Conservation (phyloP, 2,113 vertebrate genomes). For the Odocoileus virginianus region DNA sequence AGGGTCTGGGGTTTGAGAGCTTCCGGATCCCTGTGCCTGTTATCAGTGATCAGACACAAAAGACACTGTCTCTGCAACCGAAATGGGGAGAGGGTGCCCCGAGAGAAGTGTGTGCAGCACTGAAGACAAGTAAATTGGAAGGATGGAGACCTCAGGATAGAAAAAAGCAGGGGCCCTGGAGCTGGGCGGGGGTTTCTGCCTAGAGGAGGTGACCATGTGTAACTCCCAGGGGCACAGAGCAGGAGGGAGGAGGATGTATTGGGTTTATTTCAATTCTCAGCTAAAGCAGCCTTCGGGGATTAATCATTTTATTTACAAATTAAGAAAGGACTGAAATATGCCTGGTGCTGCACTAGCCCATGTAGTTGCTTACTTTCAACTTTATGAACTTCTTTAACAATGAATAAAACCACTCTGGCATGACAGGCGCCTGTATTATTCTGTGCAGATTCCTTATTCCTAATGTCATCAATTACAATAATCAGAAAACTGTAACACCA, state of each 20-base stretch:
- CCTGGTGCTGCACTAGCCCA: conserved; percentile 12
- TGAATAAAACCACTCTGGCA: conserved; percentile 69
- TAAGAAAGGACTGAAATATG: conserved; percentile 1
- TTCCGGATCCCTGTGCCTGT: background rate
- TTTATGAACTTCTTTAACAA: conserved; percentile 72
- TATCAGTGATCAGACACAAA: background rate
- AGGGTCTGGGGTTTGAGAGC: background rate
- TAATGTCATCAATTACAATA: conserved; percentile 73
- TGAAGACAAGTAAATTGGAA: background rate
- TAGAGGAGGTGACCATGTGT: background rate
- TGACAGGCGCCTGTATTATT: conserved; percentile 63
- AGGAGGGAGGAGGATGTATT: rapidly evolving
- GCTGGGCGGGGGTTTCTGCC: background rate
- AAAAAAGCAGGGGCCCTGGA: background rate
- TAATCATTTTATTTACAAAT: conserved; percentile 40
- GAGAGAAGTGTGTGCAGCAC: background rate
- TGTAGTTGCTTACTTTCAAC: conserved; percentile 36
- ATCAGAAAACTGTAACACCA: conserved; percentile 54
- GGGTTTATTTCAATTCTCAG: background rate
- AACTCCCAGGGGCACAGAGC: background rate
- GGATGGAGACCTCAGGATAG: background rate
- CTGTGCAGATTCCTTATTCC: conserved; percentile 46
- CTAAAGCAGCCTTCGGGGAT: background rate
- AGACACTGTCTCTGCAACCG: background rate
- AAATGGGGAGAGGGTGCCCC: background rate